These are phyloP conservation scores for Choristoneura rosaceana DNA, from an alignment of 2,888 invertebrate species.

Conservation along the genomic window DNA sequence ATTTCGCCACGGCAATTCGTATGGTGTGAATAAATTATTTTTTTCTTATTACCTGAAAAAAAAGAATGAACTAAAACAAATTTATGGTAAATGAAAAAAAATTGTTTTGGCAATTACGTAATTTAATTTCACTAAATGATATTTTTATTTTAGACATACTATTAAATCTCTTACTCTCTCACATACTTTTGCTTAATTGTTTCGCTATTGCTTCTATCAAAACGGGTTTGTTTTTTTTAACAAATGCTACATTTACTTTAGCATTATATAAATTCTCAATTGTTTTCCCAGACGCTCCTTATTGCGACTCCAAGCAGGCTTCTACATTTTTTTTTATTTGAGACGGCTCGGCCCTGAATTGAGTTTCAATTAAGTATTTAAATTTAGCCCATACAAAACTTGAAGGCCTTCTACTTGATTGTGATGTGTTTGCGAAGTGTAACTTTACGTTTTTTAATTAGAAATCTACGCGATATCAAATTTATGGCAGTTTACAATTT, in stretches of 20 bases:
- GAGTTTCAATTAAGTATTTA: constrained; percentile 29
- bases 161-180: not conserved
- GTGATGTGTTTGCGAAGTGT: not conserved
- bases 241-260: not conserved
- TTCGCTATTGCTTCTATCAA: not conserved
- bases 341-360: constrained; percentile 20
- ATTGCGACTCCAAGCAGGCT: constrained; percentile 16
- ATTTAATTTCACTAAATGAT: not conserved
- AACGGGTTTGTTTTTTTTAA: not conserved
- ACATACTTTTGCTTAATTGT: not conserved
- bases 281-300: constrained; percentile 1
- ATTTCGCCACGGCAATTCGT: constrained; percentile 29
- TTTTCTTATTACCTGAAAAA: not conserved
- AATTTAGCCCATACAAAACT: constrained; percentile 22
- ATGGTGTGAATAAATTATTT: not conserved
- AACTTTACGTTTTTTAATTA: constrained; percentile 2
- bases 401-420: constrained; percentile 15
- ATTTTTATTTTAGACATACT: not conserved
- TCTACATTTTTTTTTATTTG: constrained; percentile 23
- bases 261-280: not conserved
- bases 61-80: not conserved
- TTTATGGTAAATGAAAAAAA: not conserved
- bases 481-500: not conserved
- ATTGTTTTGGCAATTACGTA: not conserved
- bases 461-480: not conserved